Evolutionary conservation across 2,888 invertebrate species (phyloP), one percentile per base, ranked within the genome.

Genomic region (Dasysyrphus tricinctus): DNA sequence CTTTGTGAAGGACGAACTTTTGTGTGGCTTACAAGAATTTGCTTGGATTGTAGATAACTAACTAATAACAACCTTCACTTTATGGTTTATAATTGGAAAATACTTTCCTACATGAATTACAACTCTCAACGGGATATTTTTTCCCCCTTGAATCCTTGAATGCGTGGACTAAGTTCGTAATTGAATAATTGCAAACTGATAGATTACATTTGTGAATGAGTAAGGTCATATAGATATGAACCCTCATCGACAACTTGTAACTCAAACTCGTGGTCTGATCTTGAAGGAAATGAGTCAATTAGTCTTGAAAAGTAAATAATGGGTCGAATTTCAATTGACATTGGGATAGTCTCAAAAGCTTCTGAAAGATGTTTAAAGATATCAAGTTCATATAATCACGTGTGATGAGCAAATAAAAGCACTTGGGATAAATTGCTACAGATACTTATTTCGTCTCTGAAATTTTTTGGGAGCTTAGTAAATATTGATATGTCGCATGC

Each of bases 291-390:
- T 37, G n/a, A 57, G 42, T 59, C 51, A 59, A 16, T 65, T 39
- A 59, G 11, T 16, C 24, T 29, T 42, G 32, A 42, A 32, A 14
- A 39, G 32, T 77, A 49, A 77, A 77, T 49, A 69, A 8, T 19
- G 16, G 47, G 7, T 32, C n/a, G 6, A 47, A 16, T 65, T 32
- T 19, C 63, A 3, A 44, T 5, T 63, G n/a, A 49, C 34, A n/a
- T 47, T 16, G 16, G 4, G 16, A 56, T 3, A n/a, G 29, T 42
- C 39, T 70, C 39, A 44, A 57, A 44, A 57, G 42, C 32, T 49
- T 42, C 42, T 51, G 61, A 51, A 29, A 32, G 37, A 69, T 59
- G 9, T 77, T 37, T 29, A 54, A n/a, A 14, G 29, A 32, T 54
- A 54, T 39, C 37, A 32, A 6, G 12, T 34, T 19, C 14, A 16